Conservation (phyloP, 2,113 vertebrate species). For the Oreotrochilus melanogaster region DNA sequence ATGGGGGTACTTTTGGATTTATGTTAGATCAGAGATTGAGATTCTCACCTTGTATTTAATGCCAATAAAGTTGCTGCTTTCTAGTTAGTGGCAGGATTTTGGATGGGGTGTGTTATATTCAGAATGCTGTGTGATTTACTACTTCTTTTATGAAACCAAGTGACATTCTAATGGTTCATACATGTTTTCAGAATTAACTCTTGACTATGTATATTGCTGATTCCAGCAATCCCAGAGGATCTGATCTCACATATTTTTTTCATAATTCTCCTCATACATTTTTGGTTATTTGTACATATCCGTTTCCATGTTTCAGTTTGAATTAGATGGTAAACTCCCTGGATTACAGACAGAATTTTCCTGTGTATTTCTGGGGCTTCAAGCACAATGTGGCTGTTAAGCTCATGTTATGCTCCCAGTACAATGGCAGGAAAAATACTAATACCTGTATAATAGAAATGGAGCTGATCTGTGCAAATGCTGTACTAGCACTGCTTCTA, state of each 20-base stretch:
- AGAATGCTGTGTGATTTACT: not conserved
- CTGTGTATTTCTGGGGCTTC: not conserved
- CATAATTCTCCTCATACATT: rapidly evolving
- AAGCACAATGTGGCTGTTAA: not conserved
- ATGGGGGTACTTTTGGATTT: not conserved
- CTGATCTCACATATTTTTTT: rapidly evolving
- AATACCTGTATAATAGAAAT: not conserved
- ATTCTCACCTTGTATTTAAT: not conserved
- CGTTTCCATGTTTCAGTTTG: not conserved
- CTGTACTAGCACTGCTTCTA: not conserved
- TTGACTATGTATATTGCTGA: not conserved
- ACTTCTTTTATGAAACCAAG: not conserved
- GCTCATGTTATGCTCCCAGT: not conserved
- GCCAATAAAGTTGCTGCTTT: not conserved
- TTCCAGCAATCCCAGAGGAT: not conserved
- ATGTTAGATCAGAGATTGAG: not conserved
- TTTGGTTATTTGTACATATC: not conserved
- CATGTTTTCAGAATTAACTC: not conserved
- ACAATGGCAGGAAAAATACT: not conserved
- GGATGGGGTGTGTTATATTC: not conserved
- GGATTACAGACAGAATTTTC: not conserved
- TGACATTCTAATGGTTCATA: not conserved
- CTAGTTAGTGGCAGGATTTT: not conserved
- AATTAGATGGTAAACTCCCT: not conserved
- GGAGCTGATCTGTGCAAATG: not conserved